These are phyloP conservation scores for Drosophila subpulchrella DNA, from an alignment of 1,140 invertebrate genomes.

Conservation along the genomic window DNA sequence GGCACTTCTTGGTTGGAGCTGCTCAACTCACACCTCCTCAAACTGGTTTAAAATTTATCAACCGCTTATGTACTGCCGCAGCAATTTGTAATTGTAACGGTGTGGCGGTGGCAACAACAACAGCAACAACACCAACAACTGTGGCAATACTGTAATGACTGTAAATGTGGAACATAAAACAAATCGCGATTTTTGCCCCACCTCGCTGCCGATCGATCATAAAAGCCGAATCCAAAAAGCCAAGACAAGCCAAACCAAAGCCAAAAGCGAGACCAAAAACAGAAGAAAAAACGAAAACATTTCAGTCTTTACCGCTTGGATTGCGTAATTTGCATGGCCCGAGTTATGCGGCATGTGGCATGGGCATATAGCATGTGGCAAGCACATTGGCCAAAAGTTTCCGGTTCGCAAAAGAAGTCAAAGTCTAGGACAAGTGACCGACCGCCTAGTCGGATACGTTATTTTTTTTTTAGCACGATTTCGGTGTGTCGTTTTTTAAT, in stretches of 20 bases:
- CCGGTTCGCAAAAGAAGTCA: constrained; percentile 74
- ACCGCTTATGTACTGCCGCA: constrained; percentile 57
- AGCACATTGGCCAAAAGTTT: constrained; percentile 58
- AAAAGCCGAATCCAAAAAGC: constrained; percentile 49
- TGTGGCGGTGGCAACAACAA: constrained; percentile 41
- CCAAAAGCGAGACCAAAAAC: constrained; percentile 28
- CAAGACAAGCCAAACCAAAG: constrained; percentile 9
- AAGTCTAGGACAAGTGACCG: constrained; percentile 76
- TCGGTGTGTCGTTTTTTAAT: constrained; percentile 42
- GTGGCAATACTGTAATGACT: constrained; percentile 57
- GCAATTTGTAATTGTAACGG: constrained; percentile 73
- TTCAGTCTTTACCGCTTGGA: constrained; percentile 48
- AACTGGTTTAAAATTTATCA: constrained; percentile 74
- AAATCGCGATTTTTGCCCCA: constrained; percentile 75
- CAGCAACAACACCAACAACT: constrained; percentile 33
- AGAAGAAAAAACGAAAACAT: constrained; percentile 55
- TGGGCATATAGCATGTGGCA: constrained; percentile 63
- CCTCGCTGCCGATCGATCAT: constrained; percentile 76
- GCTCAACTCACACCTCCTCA: constrained; percentile 45
- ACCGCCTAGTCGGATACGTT: constrained; percentile 17
- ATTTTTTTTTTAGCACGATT: constrained; percentile 11
- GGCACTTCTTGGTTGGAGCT: constrained; percentile 37
- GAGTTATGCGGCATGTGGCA: constrained; percentile 58
- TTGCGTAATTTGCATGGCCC: constrained; percentile 78
- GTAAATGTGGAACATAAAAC: constrained; percentile 80